A percentile compares a stretch with the other conserved stretches of the same genome.
phyloP scores from a whole-genome alignment of 2,113 vertebrate species.

The Galemys pyrenaicus region DNA sequence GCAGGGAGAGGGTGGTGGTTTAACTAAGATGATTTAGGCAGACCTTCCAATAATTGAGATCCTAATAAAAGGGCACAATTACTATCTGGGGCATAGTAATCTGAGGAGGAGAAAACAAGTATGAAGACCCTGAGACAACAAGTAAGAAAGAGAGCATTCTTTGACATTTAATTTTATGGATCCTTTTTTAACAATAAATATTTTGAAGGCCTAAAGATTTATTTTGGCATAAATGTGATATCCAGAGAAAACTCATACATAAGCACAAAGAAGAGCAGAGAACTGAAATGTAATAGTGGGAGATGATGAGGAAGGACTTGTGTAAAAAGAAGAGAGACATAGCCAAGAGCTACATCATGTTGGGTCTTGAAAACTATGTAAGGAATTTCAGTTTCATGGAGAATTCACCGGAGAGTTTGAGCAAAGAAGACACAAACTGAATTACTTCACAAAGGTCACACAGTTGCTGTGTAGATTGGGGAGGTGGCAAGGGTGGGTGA shows the following conservation, averaged over 20 bases:
- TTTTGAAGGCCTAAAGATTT: slow-evolving; percentile 14
- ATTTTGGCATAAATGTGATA: slow-evolving; percentile 17
- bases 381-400: neutral
- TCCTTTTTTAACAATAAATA: neutral
- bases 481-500: neutral
- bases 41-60: neutral
- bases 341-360: neutral
- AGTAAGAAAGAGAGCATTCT: neutral
- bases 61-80: neutral
- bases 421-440: neutral
- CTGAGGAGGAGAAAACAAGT: neutral
- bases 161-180: neutral
- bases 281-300: neutral
- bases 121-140: neutral
- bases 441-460: neutral
- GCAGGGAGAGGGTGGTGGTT: fast-evolving
- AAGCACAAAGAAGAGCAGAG: neutral
- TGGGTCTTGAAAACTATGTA: neutral
- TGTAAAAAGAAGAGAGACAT: neutral
- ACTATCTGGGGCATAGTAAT: too few species aligned
- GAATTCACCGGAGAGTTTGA: neutral
- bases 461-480: neutral
- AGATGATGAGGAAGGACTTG: neutral
- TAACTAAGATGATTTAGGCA: neutral
- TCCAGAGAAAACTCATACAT: neutral